Evolutionary conservation across 2,888 invertebrate species (phyloP).

Genomic region (Mechanitis mazaeus): DNA sequence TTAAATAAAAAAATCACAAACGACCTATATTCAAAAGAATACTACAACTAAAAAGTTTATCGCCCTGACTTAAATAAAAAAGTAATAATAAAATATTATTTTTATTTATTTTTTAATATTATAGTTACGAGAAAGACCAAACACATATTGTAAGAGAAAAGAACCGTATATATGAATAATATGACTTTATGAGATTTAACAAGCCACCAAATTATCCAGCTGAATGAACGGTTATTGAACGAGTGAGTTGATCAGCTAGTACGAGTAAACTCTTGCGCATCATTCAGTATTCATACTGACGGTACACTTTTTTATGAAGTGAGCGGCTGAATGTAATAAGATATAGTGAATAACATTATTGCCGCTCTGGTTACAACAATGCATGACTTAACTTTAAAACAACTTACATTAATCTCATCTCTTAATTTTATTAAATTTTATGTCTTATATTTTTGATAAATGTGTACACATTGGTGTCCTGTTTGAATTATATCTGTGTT

Average conservation of each 20-base stretch:
- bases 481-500: too few species aligned
- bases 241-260: neutral
- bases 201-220: neutral
- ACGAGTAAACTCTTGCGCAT: slow-evolving; percentile 15
- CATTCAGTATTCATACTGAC: neutral
- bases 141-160: too few species aligned
- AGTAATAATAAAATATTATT: too few species aligned
- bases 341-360: slow-evolving; percentile 27
- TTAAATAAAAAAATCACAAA: too few species aligned
- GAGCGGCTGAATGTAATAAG: slow-evolving; percentile 13
- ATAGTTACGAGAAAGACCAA: too few species aligned
- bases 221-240: neutral
- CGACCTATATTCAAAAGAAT: too few species aligned
- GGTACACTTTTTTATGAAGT: neutral
- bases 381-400: slow-evolving; percentile 12
- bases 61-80: too few species aligned
- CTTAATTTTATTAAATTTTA: neutral
- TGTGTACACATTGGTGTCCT: neutral
- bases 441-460: neutral
- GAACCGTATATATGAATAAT: too few species aligned
- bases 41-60: too few species aligned
- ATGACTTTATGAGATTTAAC: too few species aligned
- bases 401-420: neutral
- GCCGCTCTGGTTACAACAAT: slow-evolving; percentile 43
- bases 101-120: too few species aligned